Evolutionary conservation across 2,113 vertebrate genomes (phyloP), one percentile per base, ranked within the genome.

Genomic region (Microcebus murinus): DNA sequence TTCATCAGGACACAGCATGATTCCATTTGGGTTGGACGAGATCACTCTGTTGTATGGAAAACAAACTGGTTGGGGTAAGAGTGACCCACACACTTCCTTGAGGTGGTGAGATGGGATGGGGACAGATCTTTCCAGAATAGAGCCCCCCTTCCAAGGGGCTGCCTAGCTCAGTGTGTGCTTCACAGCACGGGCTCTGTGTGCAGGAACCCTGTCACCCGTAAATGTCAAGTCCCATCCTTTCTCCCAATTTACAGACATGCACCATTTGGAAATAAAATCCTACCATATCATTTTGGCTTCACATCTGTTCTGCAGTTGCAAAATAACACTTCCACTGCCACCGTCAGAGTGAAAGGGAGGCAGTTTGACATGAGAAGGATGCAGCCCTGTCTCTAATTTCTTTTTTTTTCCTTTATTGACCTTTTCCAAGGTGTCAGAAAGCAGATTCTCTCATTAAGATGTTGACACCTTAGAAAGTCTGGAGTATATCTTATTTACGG

Each of bases 401-500:
- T 42, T 42, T 71, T 81, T 57, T 95, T 93, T 68, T 8, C 45
- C 93, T 96, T 90, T 94, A 67, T 70, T 96, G 96, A 97, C 91
- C 93, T 97, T 98, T 96, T 80, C 87, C 50, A 36, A 95, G 59
- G 83, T 96, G 95, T 95, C 81, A 97, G 95, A 81, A 94, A 90
- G 80, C 83, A 97, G 95, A 97, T 93, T 97, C 85, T 82, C 96
- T 97, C 92, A 88, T 96, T 97, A 96, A 96, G 91, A 96, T 88
- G 80, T 77, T 95, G 96, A 97, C 92, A 95, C 91, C 96, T 71
- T 87, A 92, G 97, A 96, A 97, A 93, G 91, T 87, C 96, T 87
- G 80, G 34, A 34, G 88, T 85, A 71, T 88, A 57, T 96, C 86
- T 96, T 89, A 95, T 96, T 98, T 97, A 96, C 63, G 84, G 85